Base-by-base conservation (phyloP, 2,888 invertebrate species). In the Gasteruption jaculator region DNA sequence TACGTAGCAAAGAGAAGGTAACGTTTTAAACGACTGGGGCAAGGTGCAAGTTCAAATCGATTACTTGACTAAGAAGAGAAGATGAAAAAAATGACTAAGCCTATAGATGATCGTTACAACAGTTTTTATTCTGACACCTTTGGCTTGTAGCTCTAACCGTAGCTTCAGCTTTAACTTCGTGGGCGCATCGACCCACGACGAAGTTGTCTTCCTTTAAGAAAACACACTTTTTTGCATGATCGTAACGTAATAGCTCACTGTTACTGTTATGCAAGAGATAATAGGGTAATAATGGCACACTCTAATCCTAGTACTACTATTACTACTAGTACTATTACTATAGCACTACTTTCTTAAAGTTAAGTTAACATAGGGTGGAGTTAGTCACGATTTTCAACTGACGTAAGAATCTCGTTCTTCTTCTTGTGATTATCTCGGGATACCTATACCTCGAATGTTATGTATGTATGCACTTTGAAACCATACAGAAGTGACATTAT, bases 251-350 rank as follows among this genome's bases (percentile, higher is more conserved):
- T 65, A 59, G 60, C 60, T 63, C 54, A 60, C 63, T 61, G 61
- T 65, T 64, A 63, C 67, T 64, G 61, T 69, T 67, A 64, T 63
- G 67, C 67, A 68, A 68, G 58, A 61, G 56, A 61, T 69, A 68
- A 69, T 67, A 59, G 63, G 63, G 54, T 65, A 68, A 69, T 68
- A 67, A 68, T 68, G 65, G 64, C 59, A 51, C 49, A 54, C 57
- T 57, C 54, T 48, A 52, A n/a, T n/a, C n/a, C n/a, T n/a, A n/a
- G n/a, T n/a, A n/a, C n/a, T n/a, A n/a, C n/a, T n/a, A n/a, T n/a
- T n/a, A n/a, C n/a, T n/a, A n/a, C n/a, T n/a, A n/a, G n/a, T n/a
- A n/a, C n/a, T n/a, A n/a, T n/a, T n/a, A n/a, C n/a, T n/a, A n/a
- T n/a, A n/a, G n/a, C n/a, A n/a, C n/a, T n/a, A n/a, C n/a, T n/a